Conservation (phyloP, 2,113 vertebrate genomes). For the Brachyhypopomus occidentalis region DNA sequence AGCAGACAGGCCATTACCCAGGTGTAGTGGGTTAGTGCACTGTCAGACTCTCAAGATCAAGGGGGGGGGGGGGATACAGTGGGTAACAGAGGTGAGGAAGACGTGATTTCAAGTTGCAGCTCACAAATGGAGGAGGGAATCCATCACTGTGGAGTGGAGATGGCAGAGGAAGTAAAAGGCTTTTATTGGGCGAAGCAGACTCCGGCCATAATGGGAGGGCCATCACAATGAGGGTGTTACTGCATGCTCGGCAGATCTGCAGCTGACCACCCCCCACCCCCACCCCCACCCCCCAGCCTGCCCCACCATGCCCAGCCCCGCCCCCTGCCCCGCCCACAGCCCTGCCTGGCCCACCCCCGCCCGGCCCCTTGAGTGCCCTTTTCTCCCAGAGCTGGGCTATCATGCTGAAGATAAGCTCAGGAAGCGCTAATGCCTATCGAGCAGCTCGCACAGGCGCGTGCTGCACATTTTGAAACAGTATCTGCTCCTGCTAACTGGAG, state of each 20-base stretch:
- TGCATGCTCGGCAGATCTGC: constrained; percentile 69
- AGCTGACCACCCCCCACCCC: constrained; percentile 54
- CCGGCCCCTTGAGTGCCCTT: not conserved
- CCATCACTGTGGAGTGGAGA: constrained; percentile 67
- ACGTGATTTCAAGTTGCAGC: constrained; percentile 58
- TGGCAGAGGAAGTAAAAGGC: constrained; percentile 51
- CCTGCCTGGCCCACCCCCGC: not conserved
- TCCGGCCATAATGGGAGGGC: constrained; percentile 66
- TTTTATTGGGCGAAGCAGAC: constrained; percentile 65
- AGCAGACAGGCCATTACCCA: constrained; percentile 1
- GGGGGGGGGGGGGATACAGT: not conserved
- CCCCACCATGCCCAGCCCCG: not conserved
- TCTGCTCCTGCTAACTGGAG: constrained; percentile 33
- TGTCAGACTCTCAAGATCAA: constrained; percentile 29
- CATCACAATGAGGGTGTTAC: constrained; percentile 62
- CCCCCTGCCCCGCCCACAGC: constrained; percentile 4
- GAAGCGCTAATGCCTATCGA: constrained; percentile 29
- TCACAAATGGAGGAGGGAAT: constrained; percentile 59
- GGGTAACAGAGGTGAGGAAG: constrained; percentile 55
- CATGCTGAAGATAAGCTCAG: constrained; percentile 12
- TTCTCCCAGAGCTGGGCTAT: not conserved
- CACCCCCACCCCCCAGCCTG: constrained; percentile 19
- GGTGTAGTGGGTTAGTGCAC: constrained; percentile 1
- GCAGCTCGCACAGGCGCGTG: not conserved
- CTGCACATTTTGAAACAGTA: constrained; percentile 21